These are phyloP conservation scores for Anthoptus insignis DNA, from an alignment of 2,888 invertebrate genomes.

Conservation along the genomic window DNA sequence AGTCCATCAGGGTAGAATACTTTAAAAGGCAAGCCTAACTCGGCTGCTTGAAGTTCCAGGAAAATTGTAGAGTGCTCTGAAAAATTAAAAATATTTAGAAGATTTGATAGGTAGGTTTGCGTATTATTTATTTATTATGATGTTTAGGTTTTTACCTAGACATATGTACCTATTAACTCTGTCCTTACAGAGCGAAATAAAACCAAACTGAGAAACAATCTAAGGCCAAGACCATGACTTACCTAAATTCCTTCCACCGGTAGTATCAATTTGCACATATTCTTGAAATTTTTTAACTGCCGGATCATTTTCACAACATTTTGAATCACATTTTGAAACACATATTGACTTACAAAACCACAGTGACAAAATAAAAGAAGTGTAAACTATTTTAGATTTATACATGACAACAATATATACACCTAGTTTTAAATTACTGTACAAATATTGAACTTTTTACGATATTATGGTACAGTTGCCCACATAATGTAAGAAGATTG, in stretches of 20 bases:
- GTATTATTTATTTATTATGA: no score
- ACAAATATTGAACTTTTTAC: no score
- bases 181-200: no score
- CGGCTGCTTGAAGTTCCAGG: constrained; percentile 89
- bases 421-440: no score
- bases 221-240: constrained; percentile 41
- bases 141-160: no score
- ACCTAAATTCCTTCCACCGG: constrained; percentile 59
- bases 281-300: constrained; percentile 61
- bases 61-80: constrained; percentile 86
- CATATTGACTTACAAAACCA: constrained; percentile 18
- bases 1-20: constrained; percentile 79
- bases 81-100: no score
- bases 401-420: not conserved
- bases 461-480: no score
- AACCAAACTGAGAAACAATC: no score
- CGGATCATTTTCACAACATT: constrained; percentile 52
- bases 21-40: constrained; percentile 88
- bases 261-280: constrained; percentile 69
- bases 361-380: not conserved
- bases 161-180: no score
- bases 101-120: not conserved
- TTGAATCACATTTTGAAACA: constrained; percentile 19
- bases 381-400: not conserved
- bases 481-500: no score